These are phyloP conservation scores for Poecile atricapillus DNA, from an alignment of 2,113 vertebrate genomes.

Conservation along the genomic window DNA sequence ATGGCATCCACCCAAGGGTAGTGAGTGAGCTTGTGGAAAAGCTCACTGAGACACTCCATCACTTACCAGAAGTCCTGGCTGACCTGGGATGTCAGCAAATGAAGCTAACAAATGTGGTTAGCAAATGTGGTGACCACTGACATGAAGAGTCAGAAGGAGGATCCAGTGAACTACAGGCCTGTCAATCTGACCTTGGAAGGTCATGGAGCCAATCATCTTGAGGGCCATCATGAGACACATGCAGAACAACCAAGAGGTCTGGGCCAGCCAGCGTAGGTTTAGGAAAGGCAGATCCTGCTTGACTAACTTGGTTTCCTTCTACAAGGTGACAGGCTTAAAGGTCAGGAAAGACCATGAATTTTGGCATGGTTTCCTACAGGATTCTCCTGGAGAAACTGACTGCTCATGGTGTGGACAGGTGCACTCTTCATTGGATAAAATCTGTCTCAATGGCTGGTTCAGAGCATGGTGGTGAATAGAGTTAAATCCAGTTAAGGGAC, in stretches of 20 bases:
- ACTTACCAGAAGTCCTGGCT: not conserved
- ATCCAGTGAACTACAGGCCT: not conserved
- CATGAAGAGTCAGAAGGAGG: not conserved
- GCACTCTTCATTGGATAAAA: not conserved
- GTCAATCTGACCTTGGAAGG: not conserved
- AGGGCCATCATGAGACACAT: not conserved
- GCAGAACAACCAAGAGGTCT: not conserved
- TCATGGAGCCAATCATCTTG: not conserved
- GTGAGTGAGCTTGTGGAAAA: not conserved
- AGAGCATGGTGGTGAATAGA: not conserved
- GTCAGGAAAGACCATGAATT: not conserved
- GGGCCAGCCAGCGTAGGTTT: not conserved
- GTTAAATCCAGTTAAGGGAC: not conserved
- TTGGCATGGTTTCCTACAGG: not conserved
- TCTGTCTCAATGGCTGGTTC: not conserved
- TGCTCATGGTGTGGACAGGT: not conserved
- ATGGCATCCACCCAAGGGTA: too few species aligned
- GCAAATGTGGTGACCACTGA: not conserved
- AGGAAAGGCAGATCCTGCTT: not conserved
- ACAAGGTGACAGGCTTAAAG: not conserved
- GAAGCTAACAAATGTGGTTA: too few species aligned
- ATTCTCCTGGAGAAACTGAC: not conserved
- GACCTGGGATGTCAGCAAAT: not conserved
- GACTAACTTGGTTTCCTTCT: not conserved
- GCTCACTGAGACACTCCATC: not conserved